A percentile compares a stretch with the other conserved stretches of the same genome.
phyloP scores from a whole-genome alignment of 2,797 vertebrate genomes.

The Gambusia yucatana region DNA sequence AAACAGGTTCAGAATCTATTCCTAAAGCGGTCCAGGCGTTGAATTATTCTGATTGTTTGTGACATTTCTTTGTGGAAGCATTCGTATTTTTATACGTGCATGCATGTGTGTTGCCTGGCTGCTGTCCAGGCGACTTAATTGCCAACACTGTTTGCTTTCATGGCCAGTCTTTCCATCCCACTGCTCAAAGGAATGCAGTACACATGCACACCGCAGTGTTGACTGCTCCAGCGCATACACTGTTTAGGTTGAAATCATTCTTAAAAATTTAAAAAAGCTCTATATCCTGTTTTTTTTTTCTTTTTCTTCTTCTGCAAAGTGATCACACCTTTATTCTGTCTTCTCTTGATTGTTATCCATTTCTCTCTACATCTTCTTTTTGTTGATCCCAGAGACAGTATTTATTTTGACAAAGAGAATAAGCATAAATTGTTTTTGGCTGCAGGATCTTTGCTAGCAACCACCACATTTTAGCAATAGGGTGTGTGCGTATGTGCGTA shows the following conservation, averaged over 20 bases:
- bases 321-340: conserved; percentile 51
- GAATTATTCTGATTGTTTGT: conserved; percentile 8
- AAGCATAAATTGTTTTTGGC: conserved; percentile 61
- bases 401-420: conserved; percentile 72
- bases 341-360: conserved; percentile 11
- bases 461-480: conserved; percentile 51
- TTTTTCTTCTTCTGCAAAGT: conserved; percentile 52
- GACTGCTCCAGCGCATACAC: conserved; percentile 45
- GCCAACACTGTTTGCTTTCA: conserved; percentile 76
- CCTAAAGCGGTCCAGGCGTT: background rate
- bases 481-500: conserved; percentile 34
- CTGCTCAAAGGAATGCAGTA: conserved; percentile 70
- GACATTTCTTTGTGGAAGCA: conserved; percentile 10
- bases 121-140: conserved; percentile 71
- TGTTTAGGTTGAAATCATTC: conserved; percentile 33
- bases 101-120: conserved; percentile 64
- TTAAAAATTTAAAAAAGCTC: background rate
- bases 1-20: background rate
- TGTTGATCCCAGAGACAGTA: conserved; percentile 55
- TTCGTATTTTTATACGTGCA: background rate
- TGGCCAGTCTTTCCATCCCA: conserved; percentile 67
- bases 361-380: conserved; percentile 36
- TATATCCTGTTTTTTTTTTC: conserved; percentile 37
- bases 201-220: conserved; percentile 31
- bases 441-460: conserved; percentile 51